Conservation (phyloP, 2,113 vertebrate genomes). For the Coturnix japonica region DNA sequence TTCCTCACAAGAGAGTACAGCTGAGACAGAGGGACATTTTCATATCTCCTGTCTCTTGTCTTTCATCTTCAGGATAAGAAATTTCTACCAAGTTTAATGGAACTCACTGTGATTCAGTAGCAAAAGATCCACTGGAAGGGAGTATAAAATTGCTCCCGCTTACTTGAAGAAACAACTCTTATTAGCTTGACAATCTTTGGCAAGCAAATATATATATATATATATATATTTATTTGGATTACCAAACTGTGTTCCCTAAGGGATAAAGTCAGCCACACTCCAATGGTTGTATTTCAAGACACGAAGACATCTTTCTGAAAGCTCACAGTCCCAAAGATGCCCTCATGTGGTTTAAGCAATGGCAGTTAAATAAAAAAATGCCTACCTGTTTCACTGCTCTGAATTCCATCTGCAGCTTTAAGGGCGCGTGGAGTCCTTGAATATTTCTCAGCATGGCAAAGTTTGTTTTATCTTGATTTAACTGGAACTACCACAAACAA, state of each 20-base stretch:
- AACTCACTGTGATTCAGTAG: not conserved
- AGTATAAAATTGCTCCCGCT: not conserved
- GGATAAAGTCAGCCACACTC: not conserved
- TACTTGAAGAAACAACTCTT: not conserved
- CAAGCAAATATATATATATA: not conserved
- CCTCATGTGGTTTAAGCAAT: not conserved
- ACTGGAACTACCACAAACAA: slow-evolving; percentile 83
- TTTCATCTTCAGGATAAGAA: not conserved
- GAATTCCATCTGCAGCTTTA: slow-evolving; percentile 96
- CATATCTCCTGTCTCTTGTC: not conserved
- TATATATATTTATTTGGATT: not conserved
- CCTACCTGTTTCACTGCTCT: slow-evolving; percentile 90
- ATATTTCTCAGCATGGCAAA: slow-evolving; percentile 90
- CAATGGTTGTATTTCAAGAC: not conserved
- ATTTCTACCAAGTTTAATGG: not conserved
- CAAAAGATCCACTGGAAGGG: not conserved
- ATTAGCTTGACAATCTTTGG: not conserved
- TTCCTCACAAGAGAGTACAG: not conserved
- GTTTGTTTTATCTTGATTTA: slow-evolving; percentile 94
- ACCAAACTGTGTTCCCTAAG: not conserved
- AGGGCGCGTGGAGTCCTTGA: slow-evolving; percentile 91
- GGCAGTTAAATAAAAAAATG: not conserved
- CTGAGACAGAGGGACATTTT: not conserved
- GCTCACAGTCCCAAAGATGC: fast-evolving
- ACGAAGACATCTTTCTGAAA: not conserved